Evolutionary conservation across 2,888 invertebrate species (phyloP).

Genomic region (Psylliodes chrysocephalus): DNA sequence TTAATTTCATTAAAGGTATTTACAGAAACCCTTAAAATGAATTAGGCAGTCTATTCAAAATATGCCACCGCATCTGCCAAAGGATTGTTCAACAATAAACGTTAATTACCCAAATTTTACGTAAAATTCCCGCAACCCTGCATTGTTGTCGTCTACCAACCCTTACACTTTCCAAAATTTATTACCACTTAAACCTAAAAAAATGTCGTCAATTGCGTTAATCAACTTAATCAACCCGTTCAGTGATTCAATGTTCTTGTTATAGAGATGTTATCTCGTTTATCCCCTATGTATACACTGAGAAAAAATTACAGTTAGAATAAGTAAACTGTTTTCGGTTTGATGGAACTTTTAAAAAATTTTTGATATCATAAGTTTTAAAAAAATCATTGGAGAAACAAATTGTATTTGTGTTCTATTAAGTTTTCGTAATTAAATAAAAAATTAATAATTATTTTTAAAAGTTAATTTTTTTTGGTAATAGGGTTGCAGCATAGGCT

Average conservation of each 20-base stretch:
- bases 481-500: too few relatives aligned
- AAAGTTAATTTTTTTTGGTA: too few relatives aligned
- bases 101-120: conserved; percentile 54
- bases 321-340: too few relatives aligned
- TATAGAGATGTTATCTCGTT: conserved; percentile 57
- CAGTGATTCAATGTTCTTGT: conserved; percentile 55
- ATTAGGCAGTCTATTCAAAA: conserved; percentile 30
- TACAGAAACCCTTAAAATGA: conserved; percentile 5
- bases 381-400: too few relatives aligned
- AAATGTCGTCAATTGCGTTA: conserved; percentile 57
- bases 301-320: too few relatives aligned
- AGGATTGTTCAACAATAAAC: conserved; percentile 47
- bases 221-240: conserved; percentile 59
- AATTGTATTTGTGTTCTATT: too few relatives aligned
- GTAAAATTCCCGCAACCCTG: conserved; percentile 46
- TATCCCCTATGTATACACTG: conserved; percentile 39
- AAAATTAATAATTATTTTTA: too few relatives aligned
- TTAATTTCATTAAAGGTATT: conserved; percentile 17
- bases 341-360: too few relatives aligned
- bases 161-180: conserved; percentile 53
- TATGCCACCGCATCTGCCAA: conserved; percentile 44
- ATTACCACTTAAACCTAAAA: conserved; percentile 56
- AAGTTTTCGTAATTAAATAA: too few relatives aligned
- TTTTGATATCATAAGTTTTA: too few relatives aligned
- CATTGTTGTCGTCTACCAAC: conserved; percentile 37